phyloP scores from a whole-genome alignment of 2,888 invertebrate species.

The Pseudeuparius sepicola region DNA sequence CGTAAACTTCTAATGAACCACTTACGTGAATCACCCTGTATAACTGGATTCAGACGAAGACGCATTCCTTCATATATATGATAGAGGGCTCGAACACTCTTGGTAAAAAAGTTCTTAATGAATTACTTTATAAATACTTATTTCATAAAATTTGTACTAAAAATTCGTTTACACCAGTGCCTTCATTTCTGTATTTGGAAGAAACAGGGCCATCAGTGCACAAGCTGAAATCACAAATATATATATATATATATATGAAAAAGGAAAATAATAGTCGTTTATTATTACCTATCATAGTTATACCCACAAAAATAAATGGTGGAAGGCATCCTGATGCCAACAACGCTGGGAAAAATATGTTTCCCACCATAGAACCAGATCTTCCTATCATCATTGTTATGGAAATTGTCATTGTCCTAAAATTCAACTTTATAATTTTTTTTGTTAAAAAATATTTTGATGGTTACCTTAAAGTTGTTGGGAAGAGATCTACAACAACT shows the following conservation, averaged over 20 bases:
- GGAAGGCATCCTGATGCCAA: slow-evolving; percentile 57
- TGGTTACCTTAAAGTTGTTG: slow-evolving; percentile 51
- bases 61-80: too few relatives aligned
- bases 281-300: slow-evolving; percentile 20
- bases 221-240: slow-evolving; percentile 20
- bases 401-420: slow-evolving; percentile 61
- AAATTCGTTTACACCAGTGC: too few relatives aligned
- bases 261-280: slow-evolving; percentile 2
- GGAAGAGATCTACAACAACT: slow-evolving; percentile 54
- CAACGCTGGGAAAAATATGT: slow-evolving; percentile 59
- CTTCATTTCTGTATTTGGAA: slow-evolving; percentile 28
- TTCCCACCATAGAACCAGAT: slow-evolving; percentile 59
- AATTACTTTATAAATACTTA: too few relatives aligned
- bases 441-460: too few relatives aligned
- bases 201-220: slow-evolving; percentile 18
- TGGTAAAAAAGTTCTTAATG: too few relatives aligned
- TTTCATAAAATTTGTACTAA: too few relatives aligned
- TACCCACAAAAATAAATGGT: slow-evolving; percentile 55
- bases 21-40: too few relatives aligned
- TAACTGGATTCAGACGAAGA: too few relatives aligned
- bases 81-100: too few relatives aligned
- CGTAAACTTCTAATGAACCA: too few relatives aligned
- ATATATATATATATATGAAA: slow-evolving; percentile 4
- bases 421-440: too few relatives aligned
- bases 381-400: slow-evolving; percentile 60